phyloP scores from a whole-genome alignment of 2,113 vertebrate species.

The Cricetomys ansorgei region DNA sequence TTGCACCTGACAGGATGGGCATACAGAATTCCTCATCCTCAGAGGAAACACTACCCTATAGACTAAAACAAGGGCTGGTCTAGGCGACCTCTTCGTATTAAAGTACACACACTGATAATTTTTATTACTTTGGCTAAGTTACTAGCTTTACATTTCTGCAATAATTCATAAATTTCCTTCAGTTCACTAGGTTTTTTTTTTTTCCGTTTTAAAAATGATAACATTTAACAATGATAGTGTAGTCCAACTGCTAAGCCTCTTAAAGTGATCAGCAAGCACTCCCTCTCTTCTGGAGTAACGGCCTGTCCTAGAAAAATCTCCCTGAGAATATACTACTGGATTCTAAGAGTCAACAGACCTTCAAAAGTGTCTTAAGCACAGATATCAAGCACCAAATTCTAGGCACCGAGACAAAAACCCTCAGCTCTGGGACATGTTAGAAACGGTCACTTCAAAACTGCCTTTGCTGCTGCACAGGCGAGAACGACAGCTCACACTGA shows the following conservation, averaged over 20 bases:
- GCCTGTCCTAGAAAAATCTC: neutral
- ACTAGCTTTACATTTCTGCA: neutral
- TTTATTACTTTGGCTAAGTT: neutral
- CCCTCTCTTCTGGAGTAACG: neutral
- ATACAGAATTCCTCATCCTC: neutral
- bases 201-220: neutral
- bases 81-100: neutral
- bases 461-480: neutral
- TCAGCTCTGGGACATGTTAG: neutral
- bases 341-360: neutral
- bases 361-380: neutral
- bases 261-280: neutral
- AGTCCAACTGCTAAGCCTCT: neutral
- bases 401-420: neutral
- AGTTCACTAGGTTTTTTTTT: neutral
- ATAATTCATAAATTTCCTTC: neutral
- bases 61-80: neutral
- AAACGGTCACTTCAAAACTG: neutral
- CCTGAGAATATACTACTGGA: neutral
- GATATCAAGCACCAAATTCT: neutral
- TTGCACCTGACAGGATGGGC: neutral
- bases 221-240: neutral
- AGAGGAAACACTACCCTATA: neutral
- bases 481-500: neutral
- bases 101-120: neutral